These are phyloP conservation scores for Amazona vittata DNA, from an alignment of 2,113 vertebrate genomes.

Conservation along the genomic window DNA sequence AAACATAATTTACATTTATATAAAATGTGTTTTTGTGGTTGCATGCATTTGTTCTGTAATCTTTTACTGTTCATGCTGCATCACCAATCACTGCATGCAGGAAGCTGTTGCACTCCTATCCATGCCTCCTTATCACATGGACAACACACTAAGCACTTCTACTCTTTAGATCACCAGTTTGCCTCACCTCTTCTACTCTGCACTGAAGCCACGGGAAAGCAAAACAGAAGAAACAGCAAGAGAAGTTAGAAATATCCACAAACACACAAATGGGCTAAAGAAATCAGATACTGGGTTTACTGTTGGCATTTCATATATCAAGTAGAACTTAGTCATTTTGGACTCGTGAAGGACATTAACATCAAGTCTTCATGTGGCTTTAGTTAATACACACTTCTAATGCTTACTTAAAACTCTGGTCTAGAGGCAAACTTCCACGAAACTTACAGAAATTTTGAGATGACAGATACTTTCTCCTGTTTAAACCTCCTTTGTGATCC, in stretches of 20 bases:
- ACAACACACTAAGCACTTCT: neutral
- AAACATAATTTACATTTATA: neutral
- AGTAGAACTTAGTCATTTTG: neutral
- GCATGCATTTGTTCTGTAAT: neutral
- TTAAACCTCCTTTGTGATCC: neutral
- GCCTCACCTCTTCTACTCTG: conserved; percentile 99
- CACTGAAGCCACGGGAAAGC: conserved; percentile 88
- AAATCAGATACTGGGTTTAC: neutral
- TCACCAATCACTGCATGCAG: neutral
- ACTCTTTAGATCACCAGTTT: neutral
- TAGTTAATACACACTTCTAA: neutral
- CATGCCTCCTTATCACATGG: neutral
- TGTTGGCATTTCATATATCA: neutral
- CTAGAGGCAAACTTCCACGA: neutral
- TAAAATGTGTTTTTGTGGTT: neutral
- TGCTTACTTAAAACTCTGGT: neutral
- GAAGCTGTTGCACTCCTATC: neutral
- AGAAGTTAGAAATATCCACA: conserved; percentile 71
- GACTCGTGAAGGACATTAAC: neutral
- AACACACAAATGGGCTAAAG: neutral
- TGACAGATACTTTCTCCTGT: neutral
- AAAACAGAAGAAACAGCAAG: conserved; percentile 72
- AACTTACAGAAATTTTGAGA: neutral
- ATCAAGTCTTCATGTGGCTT: neutral
- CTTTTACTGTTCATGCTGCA: neutral